Evolutionary conservation across 1,140 invertebrate species (phyloP), one percentile per base, ranked within the genome.

Genomic region (Trichonephila clavata): DNA sequence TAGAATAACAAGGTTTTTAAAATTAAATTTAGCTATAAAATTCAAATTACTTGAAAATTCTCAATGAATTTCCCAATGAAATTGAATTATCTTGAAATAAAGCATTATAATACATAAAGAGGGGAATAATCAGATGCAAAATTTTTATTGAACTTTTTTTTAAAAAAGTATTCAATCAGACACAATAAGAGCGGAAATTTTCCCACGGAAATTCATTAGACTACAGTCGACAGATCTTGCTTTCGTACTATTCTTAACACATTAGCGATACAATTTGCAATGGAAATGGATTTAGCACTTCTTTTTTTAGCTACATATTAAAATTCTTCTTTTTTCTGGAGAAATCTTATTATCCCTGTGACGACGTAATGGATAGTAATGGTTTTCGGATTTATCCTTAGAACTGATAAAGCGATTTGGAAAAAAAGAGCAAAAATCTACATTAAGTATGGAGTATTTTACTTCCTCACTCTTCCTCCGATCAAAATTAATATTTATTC

Each of bases 181-280:
- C 21, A 68, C n/a, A 68, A 68, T 16, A 68, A 68, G 65, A 16
- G 20, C 32, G 5, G 7, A 6, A 32, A 32, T 77, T 77, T 20
- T 24, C 16, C 16, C n/a, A 7, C 18, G 0, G 16, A 77, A 77
- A 5, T 18, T 16, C 71, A 39, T 77, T 27, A 32, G 71, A 77
- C 5, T 27, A 39, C 27, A 77, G 27, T 39, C 32, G 32, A 20
- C 27, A 39, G 27, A 32, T 77, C 71, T 77, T 32, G 32, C 14
- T 39, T 32, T 32, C 32, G 16, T 77, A 16, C 71, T 32, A 77
- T 77, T 13, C 71, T 77, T 77, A 77, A 77, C 71, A 77, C 71
- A 77, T 77, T 77, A 77, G 71, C 71, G 27, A 77, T 77, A 77
- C 71, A 77, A 77, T 77, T 18, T 77, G 71, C 71, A 77, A 77